Conservation (phyloP, 2,888 invertebrate genomes). For the Chorisops tibialis region DNA sequence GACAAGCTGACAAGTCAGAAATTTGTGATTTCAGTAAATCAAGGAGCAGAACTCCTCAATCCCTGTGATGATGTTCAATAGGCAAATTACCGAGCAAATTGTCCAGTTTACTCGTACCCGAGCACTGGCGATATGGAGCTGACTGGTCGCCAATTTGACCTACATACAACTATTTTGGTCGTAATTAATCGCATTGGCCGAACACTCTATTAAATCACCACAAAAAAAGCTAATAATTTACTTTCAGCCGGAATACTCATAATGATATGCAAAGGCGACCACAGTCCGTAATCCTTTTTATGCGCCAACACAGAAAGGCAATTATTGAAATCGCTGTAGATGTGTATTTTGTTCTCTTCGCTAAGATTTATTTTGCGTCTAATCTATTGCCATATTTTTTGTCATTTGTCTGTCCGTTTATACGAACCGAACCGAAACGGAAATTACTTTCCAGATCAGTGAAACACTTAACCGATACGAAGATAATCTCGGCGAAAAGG, state of each 20-base stretch:
- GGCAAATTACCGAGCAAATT: no score
- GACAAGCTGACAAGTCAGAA: no score
- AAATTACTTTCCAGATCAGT: constrained; percentile 19
- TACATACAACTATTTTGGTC: neutral
- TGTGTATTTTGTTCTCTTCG: constrained; percentile 5
- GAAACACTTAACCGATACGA: neutral
- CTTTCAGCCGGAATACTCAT: neutral
- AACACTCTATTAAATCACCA: constrained; percentile 13
- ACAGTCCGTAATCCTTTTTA: constrained; percentile 9
- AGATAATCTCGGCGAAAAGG: neutral
- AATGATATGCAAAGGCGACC: neutral
- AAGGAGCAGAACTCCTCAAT: no score
- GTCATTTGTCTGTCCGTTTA: constrained; percentile 14
- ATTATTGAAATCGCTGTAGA: constrained; percentile 11
- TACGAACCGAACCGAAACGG: neutral
- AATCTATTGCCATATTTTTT: constrained; percentile 15
- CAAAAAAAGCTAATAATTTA: constrained; percentile 15
- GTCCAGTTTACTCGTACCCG: no score
- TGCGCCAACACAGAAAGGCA: constrained; percentile 14
- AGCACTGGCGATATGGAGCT: no score
- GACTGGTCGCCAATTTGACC: constrained; percentile 2
- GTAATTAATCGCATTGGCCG: neutral
- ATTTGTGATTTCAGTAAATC: no score
- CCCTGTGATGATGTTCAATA: no score
- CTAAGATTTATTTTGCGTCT: constrained; percentile 11